These are phyloP conservation scores for Pyrrhosoma nymphula DNA, from an alignment of 2,888 invertebrate genomes.

Conservation along the genomic window DNA sequence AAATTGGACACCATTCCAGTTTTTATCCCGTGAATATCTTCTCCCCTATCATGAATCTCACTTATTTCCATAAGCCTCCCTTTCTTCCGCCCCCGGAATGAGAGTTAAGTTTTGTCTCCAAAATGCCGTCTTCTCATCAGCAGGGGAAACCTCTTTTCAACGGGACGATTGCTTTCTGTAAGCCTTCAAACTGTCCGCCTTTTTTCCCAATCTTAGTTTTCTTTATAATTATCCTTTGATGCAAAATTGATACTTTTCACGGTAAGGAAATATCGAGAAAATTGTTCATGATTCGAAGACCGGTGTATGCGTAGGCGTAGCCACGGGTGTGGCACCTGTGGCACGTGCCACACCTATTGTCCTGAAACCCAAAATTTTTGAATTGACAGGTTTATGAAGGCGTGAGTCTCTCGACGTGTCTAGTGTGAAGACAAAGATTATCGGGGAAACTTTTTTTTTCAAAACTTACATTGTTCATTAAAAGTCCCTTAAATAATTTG, in stretches of 20 bases:
- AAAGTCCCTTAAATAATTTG: too few relatives aligned
- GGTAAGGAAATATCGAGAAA: too few relatives aligned
- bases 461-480: too few relatives aligned
- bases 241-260: neutral
- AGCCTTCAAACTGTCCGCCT: neutral
- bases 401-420: too few relatives aligned
- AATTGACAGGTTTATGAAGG: too few relatives aligned
- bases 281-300: too few relatives aligned
- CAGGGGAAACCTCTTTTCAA: neutral
- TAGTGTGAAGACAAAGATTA: too few relatives aligned
- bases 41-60: neutral
- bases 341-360: too few relatives aligned
- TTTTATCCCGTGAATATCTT: neutral
- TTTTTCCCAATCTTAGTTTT: neutral
- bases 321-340: too few relatives aligned
- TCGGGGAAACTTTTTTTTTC: too few relatives aligned
- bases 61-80: neutral
- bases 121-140: neutral
- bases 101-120: neutral
- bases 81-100: neutral
- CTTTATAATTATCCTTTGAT: neutral
- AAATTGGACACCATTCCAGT: constrained; percentile 5
- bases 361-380: too few relatives aligned
- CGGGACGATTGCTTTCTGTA: neutral
- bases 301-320: too few relatives aligned